Percentiles rank a stretch among this genome's conserved stretches.
These are phyloP conservation scores for Channa argus DNA, from an alignment of 2,113 vertebrate genomes.

Conservation along the genomic window DNA sequence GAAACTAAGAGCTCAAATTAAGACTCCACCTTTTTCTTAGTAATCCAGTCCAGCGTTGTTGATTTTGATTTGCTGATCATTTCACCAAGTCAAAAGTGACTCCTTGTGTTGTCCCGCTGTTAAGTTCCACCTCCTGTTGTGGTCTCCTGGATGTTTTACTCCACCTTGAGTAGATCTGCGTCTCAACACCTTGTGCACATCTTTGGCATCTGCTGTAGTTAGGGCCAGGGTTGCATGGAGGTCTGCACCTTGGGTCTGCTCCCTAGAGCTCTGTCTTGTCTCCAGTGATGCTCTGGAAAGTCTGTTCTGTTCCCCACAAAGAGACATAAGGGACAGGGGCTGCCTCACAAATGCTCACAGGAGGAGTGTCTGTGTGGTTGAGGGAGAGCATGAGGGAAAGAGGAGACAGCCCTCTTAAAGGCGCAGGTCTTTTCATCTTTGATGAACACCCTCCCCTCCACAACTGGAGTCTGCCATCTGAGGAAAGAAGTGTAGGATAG, in stretches of 20 bases:
- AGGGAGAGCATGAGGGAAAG: constrained; percentile 82
- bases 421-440: constrained; percentile 80
- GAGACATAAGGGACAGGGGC: constrained; percentile 83
- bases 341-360: constrained; percentile 82
- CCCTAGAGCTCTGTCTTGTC: constrained; percentile 67
- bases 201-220: constrained; percentile 44
- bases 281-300: constrained; percentile 76
- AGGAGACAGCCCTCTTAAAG: constrained; percentile 84
- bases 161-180: constrained; percentile 52
- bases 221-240: constrained; percentile 49
- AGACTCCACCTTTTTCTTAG: constrained; percentile 71
- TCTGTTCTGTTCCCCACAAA: constrained; percentile 78
- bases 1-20: constrained; percentile 59
- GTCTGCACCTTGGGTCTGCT: constrained; percentile 55
- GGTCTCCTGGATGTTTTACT: constrained; percentile 62
- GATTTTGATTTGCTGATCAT: constrained; percentile 55
- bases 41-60: constrained; percentile 56
- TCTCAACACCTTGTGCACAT: constrained; percentile 43
- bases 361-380: constrained; percentile 82
- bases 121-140: constrained; percentile 52
- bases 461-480: constrained; percentile 64
- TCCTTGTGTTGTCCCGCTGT: constrained; percentile 59
- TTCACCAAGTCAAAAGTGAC: constrained; percentile 55
- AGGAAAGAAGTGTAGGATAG: constrained; percentile 55
- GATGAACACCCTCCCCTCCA: constrained; percentile 68